These are phyloP conservation scores for Diarsia brunnea DNA, from an alignment of 2,888 invertebrate genomes.

Conservation along the genomic window DNA sequence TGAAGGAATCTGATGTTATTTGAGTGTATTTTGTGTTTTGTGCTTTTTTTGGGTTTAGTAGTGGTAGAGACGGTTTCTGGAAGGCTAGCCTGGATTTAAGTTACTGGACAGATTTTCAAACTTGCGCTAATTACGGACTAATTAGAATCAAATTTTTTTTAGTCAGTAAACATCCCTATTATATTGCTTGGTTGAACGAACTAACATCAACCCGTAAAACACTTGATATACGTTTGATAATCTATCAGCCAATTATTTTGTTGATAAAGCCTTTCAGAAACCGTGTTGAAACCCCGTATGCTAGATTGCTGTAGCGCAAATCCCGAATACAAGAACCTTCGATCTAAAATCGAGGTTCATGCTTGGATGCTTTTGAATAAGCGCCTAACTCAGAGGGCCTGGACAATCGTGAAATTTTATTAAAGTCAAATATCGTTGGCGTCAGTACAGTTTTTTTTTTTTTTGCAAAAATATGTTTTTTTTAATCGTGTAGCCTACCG, in stretches of 20 bases:
- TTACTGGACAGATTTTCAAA: not conserved
- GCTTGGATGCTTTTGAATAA: not conserved
- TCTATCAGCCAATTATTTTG: not conserved
- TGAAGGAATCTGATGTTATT: not conserved
- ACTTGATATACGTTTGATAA: not conserved
- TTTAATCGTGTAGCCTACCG: not conserved
- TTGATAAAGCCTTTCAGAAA: constrained; percentile 11
- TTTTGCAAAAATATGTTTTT: not conserved
- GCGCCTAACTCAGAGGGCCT: not conserved
- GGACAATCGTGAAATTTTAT: not conserved
- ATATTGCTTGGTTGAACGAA: too few species aligned
- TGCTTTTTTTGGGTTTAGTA: constrained; percentile 7
- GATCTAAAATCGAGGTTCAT: not conserved
- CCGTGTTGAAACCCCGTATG: not conserved
- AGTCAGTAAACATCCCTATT: too few species aligned
- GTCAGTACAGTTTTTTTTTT: not conserved
- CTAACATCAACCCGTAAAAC: not conserved
- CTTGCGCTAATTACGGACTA: too few species aligned
- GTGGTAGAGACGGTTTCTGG: not conserved
- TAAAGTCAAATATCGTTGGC: not conserved
- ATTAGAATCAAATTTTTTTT: too few species aligned
- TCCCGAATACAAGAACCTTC: not conserved
- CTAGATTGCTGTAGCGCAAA: not conserved
- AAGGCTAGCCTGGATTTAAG: not conserved
- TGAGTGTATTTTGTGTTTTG: constrained; percentile 8